Evolutionary conservation across 2,888 invertebrate genomes (phyloP).

Genomic region (Loripinus fragilis): DNA sequence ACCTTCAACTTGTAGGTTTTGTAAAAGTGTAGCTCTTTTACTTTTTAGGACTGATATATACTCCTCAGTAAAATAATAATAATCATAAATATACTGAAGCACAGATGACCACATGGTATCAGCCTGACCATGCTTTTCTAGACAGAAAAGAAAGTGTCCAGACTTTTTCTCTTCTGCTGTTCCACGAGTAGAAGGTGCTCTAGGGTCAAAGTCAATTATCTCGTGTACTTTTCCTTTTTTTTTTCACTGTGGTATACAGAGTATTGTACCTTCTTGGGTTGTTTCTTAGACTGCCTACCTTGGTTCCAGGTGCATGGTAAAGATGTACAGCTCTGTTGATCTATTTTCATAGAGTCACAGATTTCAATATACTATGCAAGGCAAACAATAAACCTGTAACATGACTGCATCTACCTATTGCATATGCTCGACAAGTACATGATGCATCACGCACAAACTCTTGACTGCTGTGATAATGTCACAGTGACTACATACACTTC

Average conservation of each 20-base stretch:
- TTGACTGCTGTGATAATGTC: slow-evolving; percentile 23
- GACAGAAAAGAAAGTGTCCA: neutral
- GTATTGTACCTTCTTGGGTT: slow-evolving; percentile 14
- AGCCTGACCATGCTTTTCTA: neutral
- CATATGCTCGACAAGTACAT: slow-evolving; percentile 22
- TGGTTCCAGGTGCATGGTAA: slow-evolving; percentile 23
- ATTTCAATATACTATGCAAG: neutral
- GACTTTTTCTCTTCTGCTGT: neutral
- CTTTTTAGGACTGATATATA: neutral
- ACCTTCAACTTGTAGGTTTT: slow-evolving; percentile 15
- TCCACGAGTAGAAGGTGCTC: neutral
- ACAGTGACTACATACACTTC: slow-evolving; percentile 28
- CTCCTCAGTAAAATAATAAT: neutral
- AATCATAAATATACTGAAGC: slow-evolving; percentile 12
- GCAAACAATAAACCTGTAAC: slow-evolving; percentile 19
- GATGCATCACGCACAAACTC: slow-evolving; percentile 28
- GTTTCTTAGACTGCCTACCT: neutral
- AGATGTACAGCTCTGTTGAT: slow-evolving; percentile 17
- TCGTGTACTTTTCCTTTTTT: slow-evolving; percentile 12
- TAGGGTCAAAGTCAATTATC: slow-evolving; percentile 11
- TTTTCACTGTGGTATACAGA: slow-evolving; percentile 5
- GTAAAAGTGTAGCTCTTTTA: neutral
- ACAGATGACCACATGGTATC: slow-evolving; percentile 24
- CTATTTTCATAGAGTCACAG: neutral
- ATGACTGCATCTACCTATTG: slow-evolving; percentile 26